phyloP scores from a whole-genome alignment of 2,797 vertebrate species.

The Limosa lapponica region DNA sequence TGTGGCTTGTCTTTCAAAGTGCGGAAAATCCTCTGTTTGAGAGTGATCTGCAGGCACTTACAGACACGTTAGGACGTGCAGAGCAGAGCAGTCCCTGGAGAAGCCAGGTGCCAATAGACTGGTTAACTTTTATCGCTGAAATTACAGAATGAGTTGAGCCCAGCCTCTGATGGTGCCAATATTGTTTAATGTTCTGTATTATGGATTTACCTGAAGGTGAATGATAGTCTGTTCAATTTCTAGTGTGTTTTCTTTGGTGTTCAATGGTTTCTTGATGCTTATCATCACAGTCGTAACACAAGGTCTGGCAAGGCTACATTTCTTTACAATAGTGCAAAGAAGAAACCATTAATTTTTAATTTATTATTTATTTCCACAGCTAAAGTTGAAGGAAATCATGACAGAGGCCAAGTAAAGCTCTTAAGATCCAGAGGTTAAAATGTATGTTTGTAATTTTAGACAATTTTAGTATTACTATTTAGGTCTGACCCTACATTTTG shows the following conservation, averaged over 20 bases:
- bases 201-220: conserved; percentile 14
- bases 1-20: background rate
- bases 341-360: background rate
- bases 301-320: background rate
- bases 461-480: background rate
- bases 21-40: background rate
- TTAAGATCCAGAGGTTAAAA: background rate
- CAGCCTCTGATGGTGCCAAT: background rate
- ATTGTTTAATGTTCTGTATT: conserved; percentile 38
- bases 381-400: background rate
- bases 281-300: background rate
- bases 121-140: background rate
- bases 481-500: background rate
- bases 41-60: background rate
- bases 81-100: background rate
- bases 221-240: background rate
- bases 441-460: background rate
- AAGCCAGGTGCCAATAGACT: background rate
- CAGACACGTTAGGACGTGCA: background rate
- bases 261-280: background rate
- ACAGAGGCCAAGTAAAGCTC: background rate
- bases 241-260: background rate
- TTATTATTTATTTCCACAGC: background rate
- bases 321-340: background rate
- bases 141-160: background rate